phyloP scores from a whole-genome alignment of 2,113 vertebrate species.

The Hypanus sabinus region DNA sequence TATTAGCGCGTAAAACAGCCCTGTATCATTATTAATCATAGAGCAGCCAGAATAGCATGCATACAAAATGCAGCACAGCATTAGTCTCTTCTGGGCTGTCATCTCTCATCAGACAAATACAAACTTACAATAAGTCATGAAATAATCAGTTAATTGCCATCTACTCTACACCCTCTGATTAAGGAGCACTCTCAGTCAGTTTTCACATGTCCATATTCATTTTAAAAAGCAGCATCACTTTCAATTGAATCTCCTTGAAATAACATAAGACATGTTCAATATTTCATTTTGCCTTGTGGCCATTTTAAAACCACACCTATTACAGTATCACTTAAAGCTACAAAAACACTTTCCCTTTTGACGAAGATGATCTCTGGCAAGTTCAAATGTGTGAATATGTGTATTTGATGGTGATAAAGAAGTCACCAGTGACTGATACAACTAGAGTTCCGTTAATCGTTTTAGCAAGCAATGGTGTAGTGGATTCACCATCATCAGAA shows the following conservation, averaged over 20 bases:
- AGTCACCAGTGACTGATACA: conserved; percentile 76
- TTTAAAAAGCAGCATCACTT: neutral
- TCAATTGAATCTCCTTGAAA: neutral
- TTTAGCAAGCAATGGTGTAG: conserved; percentile 8
- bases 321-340: neutral
- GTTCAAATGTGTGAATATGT: conserved; percentile 85
- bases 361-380: conserved; percentile 82
- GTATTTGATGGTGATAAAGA: conserved; percentile 89
- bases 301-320: neutral
- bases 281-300: neutral
- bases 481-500: neutral
- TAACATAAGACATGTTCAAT: neutral
- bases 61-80: neutral
- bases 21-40: neutral
- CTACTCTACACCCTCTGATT: neutral
- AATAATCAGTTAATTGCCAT: neutral
- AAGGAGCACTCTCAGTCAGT: neutral
- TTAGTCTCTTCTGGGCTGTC: neutral
- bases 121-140: neutral
- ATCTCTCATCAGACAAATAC: neutral
- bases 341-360: conserved; percentile 66
- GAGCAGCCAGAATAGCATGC: neutral
- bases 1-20: neutral
- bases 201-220: neutral
- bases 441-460: conserved; percentile 73